Evolutionary conservation across 2,797 vertebrate genomes (phyloP).

Genomic region (Trematomus bernacchii): DNA sequence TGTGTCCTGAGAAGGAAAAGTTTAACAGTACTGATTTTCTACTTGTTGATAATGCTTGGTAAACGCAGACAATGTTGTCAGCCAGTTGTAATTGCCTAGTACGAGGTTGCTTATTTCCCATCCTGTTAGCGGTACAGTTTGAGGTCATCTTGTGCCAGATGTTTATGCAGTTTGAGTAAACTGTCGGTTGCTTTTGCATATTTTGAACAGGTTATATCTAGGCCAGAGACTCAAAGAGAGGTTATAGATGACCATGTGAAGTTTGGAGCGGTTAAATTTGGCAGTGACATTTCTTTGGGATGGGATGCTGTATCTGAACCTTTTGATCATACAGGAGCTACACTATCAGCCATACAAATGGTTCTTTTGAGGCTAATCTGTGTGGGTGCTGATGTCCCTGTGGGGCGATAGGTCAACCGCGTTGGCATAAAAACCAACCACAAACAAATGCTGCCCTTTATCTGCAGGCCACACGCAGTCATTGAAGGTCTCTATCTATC

Average conservation of each 20-base stretch:
- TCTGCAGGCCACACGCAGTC: constrained; percentile 68
- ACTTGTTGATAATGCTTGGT: neutral
- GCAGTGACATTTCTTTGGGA: constrained; percentile 49
- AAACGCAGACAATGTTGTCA: constrained; percentile 14
- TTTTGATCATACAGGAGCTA: constrained; percentile 46
- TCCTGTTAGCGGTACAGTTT: constrained; percentile 20
- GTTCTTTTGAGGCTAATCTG: constrained; percentile 65
- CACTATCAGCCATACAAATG: constrained; percentile 39
- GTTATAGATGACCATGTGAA: neutral
- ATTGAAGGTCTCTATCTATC: constrained; percentile 51
- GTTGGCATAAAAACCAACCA: constrained; percentile 72
- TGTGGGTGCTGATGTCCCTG: constrained; percentile 51
- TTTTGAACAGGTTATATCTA: constrained; percentile 11
- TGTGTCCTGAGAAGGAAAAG: neutral
- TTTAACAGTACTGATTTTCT: neutral
- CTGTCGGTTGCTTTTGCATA: neutral
- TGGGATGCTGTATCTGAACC: constrained; percentile 33
- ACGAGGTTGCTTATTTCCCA: constrained; percentile 2
- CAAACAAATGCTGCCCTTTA: constrained; percentile 78
- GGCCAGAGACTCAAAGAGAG: neutral
- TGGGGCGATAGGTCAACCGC: constrained; percentile 59
- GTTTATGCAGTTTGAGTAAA: constrained; percentile 38
- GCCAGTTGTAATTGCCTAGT: neutral
- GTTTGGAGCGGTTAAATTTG: constrained; percentile 23
- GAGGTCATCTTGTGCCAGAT: constrained; percentile 22